Percentiles rank a stretch among this genome's conserved stretches.
Evolutionary conservation across 2,113 vertebrate genomes (phyloP).

Genomic region (Acinonyx jubatus): DNA sequence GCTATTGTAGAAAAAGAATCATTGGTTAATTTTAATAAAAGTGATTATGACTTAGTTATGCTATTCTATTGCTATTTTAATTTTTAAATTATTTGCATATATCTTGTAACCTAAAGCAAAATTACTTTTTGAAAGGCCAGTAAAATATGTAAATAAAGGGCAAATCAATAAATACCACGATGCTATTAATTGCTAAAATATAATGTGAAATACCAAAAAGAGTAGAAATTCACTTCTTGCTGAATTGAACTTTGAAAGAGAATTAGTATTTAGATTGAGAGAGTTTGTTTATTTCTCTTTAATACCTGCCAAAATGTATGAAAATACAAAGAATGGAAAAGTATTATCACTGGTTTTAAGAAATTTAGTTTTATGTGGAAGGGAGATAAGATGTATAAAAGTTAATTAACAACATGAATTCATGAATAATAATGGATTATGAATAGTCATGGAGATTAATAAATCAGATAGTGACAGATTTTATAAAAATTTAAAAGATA

Average conservation of each 20-base stretch:
- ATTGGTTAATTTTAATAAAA: background rate
- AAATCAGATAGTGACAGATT: background rate
- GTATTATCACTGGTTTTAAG: background rate
- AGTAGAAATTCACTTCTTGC: background rate
- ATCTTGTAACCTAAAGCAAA: background rate
- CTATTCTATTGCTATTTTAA: background rate
- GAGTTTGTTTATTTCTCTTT: background rate
- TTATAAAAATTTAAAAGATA: constrained; percentile 21
- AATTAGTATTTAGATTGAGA: background rate
- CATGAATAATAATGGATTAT: background rate
- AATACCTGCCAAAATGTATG: background rate
- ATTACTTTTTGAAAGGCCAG: constrained; percentile 3
- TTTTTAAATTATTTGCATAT: background rate
- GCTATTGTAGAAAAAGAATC: constrained; percentile 26
- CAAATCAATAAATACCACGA: background rate
- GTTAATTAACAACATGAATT: background rate
- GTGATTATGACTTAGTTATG: background rate
- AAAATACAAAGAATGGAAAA: background rate
- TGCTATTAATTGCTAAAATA: background rate
- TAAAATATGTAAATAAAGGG: background rate
- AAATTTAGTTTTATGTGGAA: background rate
- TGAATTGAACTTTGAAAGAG: background rate
- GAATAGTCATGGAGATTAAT: background rate
- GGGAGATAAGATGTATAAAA: background rate
- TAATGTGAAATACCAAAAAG: background rate